Base-by-base conservation (phyloP, 2,113 vertebrate genomes). In the Bujurquina vittata region DNA sequence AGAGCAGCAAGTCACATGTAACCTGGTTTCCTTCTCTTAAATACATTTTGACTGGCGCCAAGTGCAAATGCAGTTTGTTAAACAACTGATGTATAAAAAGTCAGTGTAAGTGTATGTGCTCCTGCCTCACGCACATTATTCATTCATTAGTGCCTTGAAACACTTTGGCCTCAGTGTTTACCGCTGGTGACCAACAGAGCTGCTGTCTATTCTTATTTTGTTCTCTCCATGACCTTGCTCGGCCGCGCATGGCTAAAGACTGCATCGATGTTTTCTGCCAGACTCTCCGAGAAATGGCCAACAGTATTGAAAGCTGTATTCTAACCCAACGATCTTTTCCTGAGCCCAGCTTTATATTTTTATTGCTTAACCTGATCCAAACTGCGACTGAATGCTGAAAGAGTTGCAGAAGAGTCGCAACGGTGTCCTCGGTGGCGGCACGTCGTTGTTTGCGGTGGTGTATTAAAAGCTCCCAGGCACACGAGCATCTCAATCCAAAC, bases 71-170 rank as follows among this genome's bases (percentile, higher is more conserved):
- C 49, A 87, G 92, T 91, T 93, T 88, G 81, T 91, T 86, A 87
- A 83, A 26, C 26, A 75, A 54, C 88, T 79, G 58, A 87, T 88
- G 85, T 90, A 33, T 89, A 87, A 88, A 67, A 91, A 77, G 85
- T 58, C 31, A 74, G 75, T 89, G 83, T 87, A 60, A 35, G 73
- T 57, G 54, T 77, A 80, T 52, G 73, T 20, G 23, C 67, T 83
- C 37, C 75, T 89, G 91, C 81, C 76, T 91, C 91, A 89, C 58
- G 57, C 62, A 75, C 80, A 91, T 86, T 92, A 84, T 90, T 90
- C 85, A 91, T 92, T 93, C 85, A 90, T 90, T 84, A 80, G 83
- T 61, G 73, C 82, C 60, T 80, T 93, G 91, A 93, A 92, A 90
- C 86, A 90, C 87, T 88, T 83, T 85, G 79, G 84, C 85, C 89